Base-by-base conservation (phyloP, 2,797 vertebrate genomes). In the Sparus aurata region DNA sequence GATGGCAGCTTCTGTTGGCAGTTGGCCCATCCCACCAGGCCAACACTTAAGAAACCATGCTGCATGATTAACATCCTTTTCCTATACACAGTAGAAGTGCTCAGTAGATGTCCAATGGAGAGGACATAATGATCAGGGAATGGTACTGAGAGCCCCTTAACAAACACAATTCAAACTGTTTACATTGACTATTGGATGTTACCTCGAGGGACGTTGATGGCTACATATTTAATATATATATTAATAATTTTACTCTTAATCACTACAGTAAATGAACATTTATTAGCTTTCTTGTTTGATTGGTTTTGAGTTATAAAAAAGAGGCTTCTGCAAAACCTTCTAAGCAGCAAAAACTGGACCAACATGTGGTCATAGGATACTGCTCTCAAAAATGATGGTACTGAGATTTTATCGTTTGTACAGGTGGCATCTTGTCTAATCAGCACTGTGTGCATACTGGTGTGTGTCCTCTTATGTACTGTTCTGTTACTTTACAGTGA, bases 321-420 rank as follows among this genome's bases (percentile, higher is more conserved):
- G 38, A 23, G 0, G 2, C 53, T 64, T 54, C 5, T 54, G 34
- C 25, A 27, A 53, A 25, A 49, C 1, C 34, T 34, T 13, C 9
- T 23, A 12, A 43, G 49, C 17, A 61, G 49, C 38, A 66, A 46
- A 66, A 62, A 69, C 30, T 49, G 1, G 47, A 61, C 63, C 18
- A 22, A n/a, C 16, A 17, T 13, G 49, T 23, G 41, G 55, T 41
- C 54, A 60, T 3, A 5, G 12, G 55, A 55, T 8, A 23, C 46
- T 53, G 70, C 38, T 77, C 69, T 86, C 79, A 86, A 89, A 91
- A 92, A 83, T 75, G 65, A 85, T 66, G 54, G 67, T 20, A 49
- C 30, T 5, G 47, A 75, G 34, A 85, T 69, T 55, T 63, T 52
- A 30, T 49, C 82, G 80, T 87, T 85, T 86, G 66, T 69, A 69